Conservation (phyloP, 2,797 vertebrate species). For the Dryobates pubescens region DNA sequence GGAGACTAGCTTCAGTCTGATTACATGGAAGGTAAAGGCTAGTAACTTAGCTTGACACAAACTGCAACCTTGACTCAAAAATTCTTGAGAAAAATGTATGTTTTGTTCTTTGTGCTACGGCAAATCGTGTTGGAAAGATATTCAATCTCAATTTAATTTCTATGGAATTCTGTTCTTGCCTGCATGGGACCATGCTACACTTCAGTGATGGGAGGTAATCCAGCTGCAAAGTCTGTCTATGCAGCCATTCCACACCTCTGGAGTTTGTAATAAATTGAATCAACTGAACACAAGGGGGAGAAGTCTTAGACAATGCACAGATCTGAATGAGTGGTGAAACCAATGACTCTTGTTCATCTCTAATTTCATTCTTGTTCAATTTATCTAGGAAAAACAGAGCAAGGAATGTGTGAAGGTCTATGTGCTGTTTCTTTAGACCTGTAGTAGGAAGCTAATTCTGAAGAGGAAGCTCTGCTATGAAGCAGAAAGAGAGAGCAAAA, state of each 20-base stretch:
- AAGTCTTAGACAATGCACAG: not conserved
- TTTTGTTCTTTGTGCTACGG: conserved; percentile 1
- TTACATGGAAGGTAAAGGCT: not conserved
- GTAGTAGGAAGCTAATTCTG: conserved; percentile 3
- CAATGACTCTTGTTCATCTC: conserved; percentile 14
- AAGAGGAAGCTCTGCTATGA: not conserved
- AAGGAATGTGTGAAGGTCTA: conserved; percentile 17
- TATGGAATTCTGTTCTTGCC: not conserved
- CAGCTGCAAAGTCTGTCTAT: not conserved
- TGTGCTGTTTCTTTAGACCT: conserved; percentile 25
- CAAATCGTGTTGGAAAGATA: not conserved
- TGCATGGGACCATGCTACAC: not conserved
- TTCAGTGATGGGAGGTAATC: not conserved
- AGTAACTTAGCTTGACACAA: not conserved
- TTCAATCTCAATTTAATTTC: not conserved
- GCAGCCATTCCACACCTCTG: not conserved
- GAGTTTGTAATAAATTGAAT: conserved; percentile 23
- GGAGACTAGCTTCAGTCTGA: not conserved
- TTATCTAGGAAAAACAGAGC: conserved; percentile 22
- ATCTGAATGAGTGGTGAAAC: conserved; percentile 11
- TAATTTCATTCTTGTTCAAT: conserved; percentile 30
- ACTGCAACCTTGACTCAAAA: conserved; percentile 11
- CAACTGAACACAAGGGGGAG: not conserved
- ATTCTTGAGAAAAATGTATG: not conserved
- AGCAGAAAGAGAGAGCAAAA: not conserved